Base-by-base conservation (phyloP, 1,140 invertebrate genomes). In the Cotesia typhae region DNA sequence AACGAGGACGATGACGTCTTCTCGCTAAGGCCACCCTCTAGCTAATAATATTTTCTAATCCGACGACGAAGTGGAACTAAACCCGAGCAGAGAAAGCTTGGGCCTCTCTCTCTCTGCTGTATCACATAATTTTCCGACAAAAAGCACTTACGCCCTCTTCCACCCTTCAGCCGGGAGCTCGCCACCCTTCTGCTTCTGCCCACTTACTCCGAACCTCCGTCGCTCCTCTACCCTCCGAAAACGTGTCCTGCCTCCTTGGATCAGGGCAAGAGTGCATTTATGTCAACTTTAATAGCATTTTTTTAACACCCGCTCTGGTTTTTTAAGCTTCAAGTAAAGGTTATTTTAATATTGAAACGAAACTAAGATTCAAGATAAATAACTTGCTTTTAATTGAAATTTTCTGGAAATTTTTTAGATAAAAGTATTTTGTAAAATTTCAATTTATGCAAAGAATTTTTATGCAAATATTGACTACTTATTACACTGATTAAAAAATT, bases 41-140 rank as follows among this genome's bases (percentile, higher is more conserved):
- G 78, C 81, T 85, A 85, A 85, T 85, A 82, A 85, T 85, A 85
- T 85, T 85, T 85, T 84, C 84, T 85, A 85, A 85, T 85, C 82
- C 82, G 72, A 73, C 74, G 75, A 67, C 75, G 73, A 75, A 81
- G 77, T 80, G 37, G 53, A 57, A 47, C 74, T 75, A 67, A n/a
- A 53, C 17, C 53, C 47, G 28, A 28, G 28, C 3, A 59, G 57
- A 80, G 76, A 80, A 83, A 80, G 77, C 78, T 83, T 78, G 79
- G 76, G 76, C 81, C 74, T 77, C 77, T 55, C 53, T 55, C 53
- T 67, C n/a, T 64, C 66, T 61, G 79, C 81, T 85, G 84, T 80
- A 80, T 84, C 83, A 83, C 83, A 85, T 86, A 84, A 86, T 84
- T 86, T 85, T 83, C 80, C 82, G 81, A 83, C 83, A 84, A 86